Conservation (phyloP, 2,797 vertebrate genomes). For the Ateles fusciceps region DNA sequence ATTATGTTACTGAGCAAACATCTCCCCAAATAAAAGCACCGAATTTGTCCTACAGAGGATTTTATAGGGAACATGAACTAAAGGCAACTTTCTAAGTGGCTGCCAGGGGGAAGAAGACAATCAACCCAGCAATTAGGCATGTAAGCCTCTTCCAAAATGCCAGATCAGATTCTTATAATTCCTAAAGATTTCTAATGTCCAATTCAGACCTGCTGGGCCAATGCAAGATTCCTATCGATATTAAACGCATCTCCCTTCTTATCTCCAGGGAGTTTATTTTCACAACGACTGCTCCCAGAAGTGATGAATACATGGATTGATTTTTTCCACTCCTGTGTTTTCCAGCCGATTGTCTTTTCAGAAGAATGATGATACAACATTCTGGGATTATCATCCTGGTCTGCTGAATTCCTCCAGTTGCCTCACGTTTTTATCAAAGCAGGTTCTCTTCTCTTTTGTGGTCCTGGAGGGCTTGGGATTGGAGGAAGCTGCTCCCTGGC, state of each 20-base stretch:
- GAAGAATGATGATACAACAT: not conserved
- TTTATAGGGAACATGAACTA: not conserved
- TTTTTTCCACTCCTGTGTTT: not conserved
- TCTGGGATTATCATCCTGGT: not conserved
- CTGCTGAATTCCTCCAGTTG: not conserved
- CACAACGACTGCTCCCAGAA: not conserved
- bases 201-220: accelerated
- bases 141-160: not conserved
- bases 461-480: not conserved
- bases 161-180: not conserved
- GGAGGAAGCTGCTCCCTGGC: not conserved
- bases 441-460: not conserved
- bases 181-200: not conserved
- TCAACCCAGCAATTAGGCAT: not conserved
- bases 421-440: not conserved
- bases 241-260: not conserved
- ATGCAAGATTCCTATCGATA: accelerated
- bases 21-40: not conserved
- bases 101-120: not conserved
- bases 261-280: not conserved
- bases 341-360: not conserved
- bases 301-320: not conserved
- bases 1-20: not conserved
- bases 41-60: not conserved
- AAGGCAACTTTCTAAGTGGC: slow-evolving; percentile 1